These are phyloP conservation scores for Mustela lutreola DNA, from an alignment of 2,113 vertebrate genomes.

Conservation along the genomic window DNA sequence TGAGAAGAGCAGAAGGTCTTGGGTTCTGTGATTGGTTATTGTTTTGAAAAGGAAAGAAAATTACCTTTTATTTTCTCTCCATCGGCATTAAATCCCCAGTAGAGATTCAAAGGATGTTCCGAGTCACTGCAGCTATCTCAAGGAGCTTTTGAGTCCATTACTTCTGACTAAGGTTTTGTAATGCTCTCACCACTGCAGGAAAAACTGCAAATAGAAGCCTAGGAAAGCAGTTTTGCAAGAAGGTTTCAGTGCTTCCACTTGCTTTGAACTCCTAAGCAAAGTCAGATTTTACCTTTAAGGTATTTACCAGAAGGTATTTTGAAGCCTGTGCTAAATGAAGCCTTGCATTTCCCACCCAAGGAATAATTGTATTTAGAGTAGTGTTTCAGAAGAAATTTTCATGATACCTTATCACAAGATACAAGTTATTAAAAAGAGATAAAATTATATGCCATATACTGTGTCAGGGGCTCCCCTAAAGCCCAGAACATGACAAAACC, in stretches of 20 bases:
- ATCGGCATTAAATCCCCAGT: constrained; percentile 61
- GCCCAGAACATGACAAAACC: background rate
- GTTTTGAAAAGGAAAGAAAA: constrained; percentile 82
- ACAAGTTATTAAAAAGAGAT: background rate
- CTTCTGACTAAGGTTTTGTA: constrained; percentile 60
- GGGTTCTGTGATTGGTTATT: constrained; percentile 82
- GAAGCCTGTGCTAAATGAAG: background rate
- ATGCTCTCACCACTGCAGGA: constrained; percentile 15
- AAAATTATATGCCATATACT: background rate
- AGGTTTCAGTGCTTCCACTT: background rate
- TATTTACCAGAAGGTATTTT: constrained; percentile 39
- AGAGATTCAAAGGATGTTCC: constrained; percentile 66
- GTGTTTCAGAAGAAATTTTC: background rate
- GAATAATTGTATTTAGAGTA: constrained; percentile 23
- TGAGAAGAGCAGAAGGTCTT: constrained; percentile 77
- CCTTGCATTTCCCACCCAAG: background rate
- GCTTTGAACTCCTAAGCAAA: constrained; percentile 65
- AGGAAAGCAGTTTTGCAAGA: background rate
- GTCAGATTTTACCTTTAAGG: constrained; percentile 36
- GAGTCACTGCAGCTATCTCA: constrained; percentile 63
- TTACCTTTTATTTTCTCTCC: constrained; percentile 81
- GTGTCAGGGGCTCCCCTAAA: background rate
- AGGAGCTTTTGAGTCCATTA: constrained; percentile 49
- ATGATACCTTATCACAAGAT: background rate
- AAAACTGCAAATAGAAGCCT: constrained; percentile 24